Conservation (phyloP, 2,797 vertebrate genomes). For the Myotis daubentonii region DNA sequence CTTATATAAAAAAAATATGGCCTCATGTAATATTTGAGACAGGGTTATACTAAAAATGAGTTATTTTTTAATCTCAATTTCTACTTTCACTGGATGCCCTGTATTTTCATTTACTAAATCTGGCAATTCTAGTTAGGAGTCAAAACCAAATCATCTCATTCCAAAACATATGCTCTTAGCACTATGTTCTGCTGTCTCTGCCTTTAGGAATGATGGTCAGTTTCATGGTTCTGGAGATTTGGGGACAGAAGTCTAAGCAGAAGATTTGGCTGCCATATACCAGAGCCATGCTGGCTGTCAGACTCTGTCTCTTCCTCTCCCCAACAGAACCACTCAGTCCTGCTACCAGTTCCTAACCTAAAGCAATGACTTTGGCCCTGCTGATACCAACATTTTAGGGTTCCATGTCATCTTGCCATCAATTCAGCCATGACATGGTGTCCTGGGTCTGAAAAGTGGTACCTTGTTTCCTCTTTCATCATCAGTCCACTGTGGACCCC, state of each 20-base stretch:
- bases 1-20: background rate
- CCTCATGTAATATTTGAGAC: background rate
- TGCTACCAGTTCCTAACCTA: background rate
- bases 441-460: background rate
- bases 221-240: background rate
- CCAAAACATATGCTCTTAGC: background rate
- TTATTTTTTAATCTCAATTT: background rate
- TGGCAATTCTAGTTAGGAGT: background rate
- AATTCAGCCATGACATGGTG: background rate
- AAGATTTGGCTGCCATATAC: background rate
- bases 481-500: background rate
- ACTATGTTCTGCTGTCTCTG: background rate
- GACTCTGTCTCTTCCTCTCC: background rate
- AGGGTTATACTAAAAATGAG: background rate
- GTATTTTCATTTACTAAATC: background rate
- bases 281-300: background rate
- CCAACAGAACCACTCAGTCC: background rate
- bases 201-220: background rate
- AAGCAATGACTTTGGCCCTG: background rate
- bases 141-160: background rate
- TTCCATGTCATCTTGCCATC: background rate
- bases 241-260: background rate
- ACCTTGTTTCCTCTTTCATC: background rate
- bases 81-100: background rate
- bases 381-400: background rate